Percentiles rank a stretch among this genome's conserved stretches.
These are phyloP conservation scores for Azemiops feae DNA, from an alignment of 2,113 vertebrate species.

Conservation along the genomic window DNA sequence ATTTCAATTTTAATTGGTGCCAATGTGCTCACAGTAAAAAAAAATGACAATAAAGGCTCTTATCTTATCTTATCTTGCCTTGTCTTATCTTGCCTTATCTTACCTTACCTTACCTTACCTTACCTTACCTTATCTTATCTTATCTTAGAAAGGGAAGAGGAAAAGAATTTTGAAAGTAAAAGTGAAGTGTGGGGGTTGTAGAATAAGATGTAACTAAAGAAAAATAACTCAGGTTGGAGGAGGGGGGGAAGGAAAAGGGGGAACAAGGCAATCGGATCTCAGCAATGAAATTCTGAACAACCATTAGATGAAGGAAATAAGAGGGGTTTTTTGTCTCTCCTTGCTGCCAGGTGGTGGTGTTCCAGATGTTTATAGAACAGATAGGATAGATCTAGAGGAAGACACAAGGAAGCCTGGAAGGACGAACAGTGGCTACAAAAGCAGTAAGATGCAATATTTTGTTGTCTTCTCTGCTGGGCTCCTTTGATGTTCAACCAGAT, in stretches of 20 bases:
- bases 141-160: background rate
- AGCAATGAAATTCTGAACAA: too few species aligned
- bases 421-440: background rate
- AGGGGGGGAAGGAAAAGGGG: background rate
- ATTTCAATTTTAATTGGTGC: too few species aligned
- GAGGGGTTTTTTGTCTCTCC: background rate
- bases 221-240: background rate
- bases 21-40: too few species aligned
- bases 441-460: background rate
- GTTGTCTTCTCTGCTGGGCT: background rate
- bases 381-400: background rate
- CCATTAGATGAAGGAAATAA: background rate
- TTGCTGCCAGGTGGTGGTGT: background rate
- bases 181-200: background rate
- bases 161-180: background rate
- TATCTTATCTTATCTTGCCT: too few species aligned
- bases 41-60: too few species aligned
- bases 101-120: too few species aligned
- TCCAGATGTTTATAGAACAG: background rate
- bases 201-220: background rate
- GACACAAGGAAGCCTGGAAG: background rate
- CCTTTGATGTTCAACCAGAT: background rate
- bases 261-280: too few species aligned
- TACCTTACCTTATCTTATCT: too few species aligned
- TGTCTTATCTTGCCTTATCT: too few species aligned